Evolutionary conservation across 2,888 invertebrate species (phyloP).

Genomic region (Herminia tarsipennalis): DNA sequence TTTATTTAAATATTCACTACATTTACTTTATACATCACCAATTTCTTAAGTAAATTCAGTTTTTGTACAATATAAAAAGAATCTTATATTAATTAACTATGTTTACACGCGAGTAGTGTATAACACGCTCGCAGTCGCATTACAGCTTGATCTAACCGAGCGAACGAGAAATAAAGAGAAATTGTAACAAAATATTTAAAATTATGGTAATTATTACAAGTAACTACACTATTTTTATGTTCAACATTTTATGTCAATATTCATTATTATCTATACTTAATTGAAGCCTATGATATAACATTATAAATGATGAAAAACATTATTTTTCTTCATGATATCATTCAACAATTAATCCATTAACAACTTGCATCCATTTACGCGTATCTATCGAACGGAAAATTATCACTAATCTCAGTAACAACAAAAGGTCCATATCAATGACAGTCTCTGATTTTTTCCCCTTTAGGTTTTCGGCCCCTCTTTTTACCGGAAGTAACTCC

Average conservation of each 20-base stretch:
- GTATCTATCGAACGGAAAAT: constrained; percentile 67
- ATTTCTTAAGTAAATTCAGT: constrained; percentile 86
- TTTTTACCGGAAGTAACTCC: constrained; percentile 87
- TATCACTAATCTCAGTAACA: constrained; percentile 82
- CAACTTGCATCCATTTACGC: constrained; percentile 72
- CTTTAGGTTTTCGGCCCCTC: constrained; percentile 89
- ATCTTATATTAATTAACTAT: constrained; percentile 80
- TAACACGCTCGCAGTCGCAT: constrained; percentile 71
- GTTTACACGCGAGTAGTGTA: constrained; percentile 76
- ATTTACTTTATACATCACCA: constrained; percentile 85
- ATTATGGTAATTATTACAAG: constrained; percentile 84
- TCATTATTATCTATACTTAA: constrained; percentile 82
- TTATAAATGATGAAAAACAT: constrained; percentile 81
- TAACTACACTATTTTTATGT: constrained; percentile 82
- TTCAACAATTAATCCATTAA: constrained; percentile 82
- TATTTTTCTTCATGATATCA: constrained; percentile 75
- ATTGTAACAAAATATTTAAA: constrained; percentile 83
- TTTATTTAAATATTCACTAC: constrained; percentile 85
- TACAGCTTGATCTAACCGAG: constrained; percentile 78
- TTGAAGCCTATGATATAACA: constrained; percentile 80
- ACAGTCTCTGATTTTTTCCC: constrained; percentile 86
- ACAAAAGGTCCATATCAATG: constrained; percentile 73
- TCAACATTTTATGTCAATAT: constrained; percentile 86
- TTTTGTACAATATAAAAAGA: constrained; percentile 86
- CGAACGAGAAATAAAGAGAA: constrained; percentile 74